These are phyloP conservation scores for Ptychodera flava DNA, from an alignment of 35 echinoderm and acorn worm species.

Conservation along the genomic window DNA sequence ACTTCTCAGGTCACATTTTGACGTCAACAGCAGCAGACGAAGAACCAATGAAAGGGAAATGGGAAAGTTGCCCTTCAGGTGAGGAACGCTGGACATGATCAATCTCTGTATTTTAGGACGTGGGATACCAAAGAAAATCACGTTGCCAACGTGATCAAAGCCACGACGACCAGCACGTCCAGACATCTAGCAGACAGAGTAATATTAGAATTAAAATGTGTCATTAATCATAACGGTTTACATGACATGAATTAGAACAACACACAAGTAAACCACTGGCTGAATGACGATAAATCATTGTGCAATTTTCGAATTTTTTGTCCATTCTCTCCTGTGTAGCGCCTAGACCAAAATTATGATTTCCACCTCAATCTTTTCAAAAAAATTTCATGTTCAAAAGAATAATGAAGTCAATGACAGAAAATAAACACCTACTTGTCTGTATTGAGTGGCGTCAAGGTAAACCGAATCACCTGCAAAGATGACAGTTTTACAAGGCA, in stretches of 20 bases:
- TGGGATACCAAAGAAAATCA: background rate
- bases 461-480: background rate
- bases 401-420: too few relatives aligned
- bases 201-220: too few relatives aligned
- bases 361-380: too few relatives aligned
- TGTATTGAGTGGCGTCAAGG: background rate
- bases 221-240: too few relatives aligned
- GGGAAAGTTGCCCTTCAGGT: background rate
- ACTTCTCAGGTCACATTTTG: background rate
- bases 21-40: background rate
- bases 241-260: too few relatives aligned
- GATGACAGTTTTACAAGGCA: background rate
- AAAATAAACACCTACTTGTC: background rate
- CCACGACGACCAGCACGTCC: background rate
- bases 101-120: background rate
- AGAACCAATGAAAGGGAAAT: background rate
- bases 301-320: too few relatives aligned
- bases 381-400: too few relatives aligned
- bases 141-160: background rate
- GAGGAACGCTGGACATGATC: background rate
- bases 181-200: too few relatives aligned
- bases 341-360: too few relatives aligned
- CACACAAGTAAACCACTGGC: too few relatives aligned
- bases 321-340: too few relatives aligned
- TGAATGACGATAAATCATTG: too few relatives aligned